Conservation (phyloP, 92 coral and sea anemone genomes). For the Diadumene lineata region DNA sequence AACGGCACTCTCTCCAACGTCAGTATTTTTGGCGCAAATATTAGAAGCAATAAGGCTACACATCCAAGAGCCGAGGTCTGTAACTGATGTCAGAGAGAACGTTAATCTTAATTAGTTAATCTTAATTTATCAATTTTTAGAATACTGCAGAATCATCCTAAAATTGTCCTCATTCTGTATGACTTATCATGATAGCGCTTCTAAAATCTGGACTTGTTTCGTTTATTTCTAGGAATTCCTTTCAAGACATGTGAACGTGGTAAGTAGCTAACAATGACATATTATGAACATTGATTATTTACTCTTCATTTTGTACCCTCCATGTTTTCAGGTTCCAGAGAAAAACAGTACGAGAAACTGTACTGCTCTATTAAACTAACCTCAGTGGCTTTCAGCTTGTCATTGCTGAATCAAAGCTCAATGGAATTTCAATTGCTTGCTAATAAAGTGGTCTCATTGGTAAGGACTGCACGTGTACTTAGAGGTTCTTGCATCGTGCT, state of each 20-base stretch:
- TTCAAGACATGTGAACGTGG: not conserved
- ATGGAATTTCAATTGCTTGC: not conserved
- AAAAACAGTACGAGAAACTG: not conserved
- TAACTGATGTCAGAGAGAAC: too few relatives aligned
- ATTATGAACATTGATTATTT: not conserved
- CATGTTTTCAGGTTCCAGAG: not conserved
- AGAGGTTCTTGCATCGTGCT: not conserved
- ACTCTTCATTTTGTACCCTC: not conserved
- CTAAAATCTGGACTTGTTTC: not conserved
- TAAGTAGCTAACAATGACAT: not conserved
- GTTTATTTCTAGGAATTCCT: not conserved
- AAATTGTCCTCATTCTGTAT: not conserved
- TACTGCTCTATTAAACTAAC: constrained; percentile 15
- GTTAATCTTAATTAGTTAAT: too few relatives aligned
- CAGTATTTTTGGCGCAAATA: too few relatives aligned
- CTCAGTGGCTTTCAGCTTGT: constrained; percentile 7
- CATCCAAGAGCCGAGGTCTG: too few relatives aligned
- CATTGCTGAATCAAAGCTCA: constrained; percentile 10
- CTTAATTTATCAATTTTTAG: too few relatives aligned
- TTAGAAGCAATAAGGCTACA: too few relatives aligned
- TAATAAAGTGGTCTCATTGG: not conserved
- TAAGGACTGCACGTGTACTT: not conserved
- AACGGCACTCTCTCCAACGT: too few relatives aligned
- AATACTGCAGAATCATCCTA: too few relatives aligned
- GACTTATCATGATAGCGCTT: too few relatives aligned